A percentile compares a stretch with the other conserved stretches of the same genome.
Evolutionary conservation across 1,140 invertebrate species (phyloP).

Genomic region (Chionoecetes opilio): DNA sequence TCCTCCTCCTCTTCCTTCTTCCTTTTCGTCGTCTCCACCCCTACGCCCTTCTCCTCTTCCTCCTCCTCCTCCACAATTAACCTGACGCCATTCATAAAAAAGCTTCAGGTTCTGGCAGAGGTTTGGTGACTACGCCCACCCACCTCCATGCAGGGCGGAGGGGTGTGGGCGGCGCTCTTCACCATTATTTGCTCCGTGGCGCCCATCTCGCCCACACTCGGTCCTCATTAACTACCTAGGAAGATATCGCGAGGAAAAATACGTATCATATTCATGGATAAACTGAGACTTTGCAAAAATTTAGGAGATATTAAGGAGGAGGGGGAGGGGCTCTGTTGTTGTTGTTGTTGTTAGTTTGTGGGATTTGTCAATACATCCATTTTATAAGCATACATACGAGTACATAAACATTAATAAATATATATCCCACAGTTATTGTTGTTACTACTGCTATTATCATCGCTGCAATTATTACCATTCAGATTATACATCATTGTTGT

Average conservation of each 20-base stretch:
- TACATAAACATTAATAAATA: no score
- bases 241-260: background rate
- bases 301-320: no score
- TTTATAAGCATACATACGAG: no score
- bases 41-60: background rate
- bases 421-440: no score
- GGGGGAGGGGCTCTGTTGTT: no score
- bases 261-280: background rate
- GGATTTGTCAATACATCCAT: no score
- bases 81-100: slow-evolving; percentile 64
- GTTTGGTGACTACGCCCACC: slow-evolving; percentile 37
- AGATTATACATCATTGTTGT: no score
- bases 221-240: slow-evolving; percentile 3
- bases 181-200: slow-evolving; percentile 40
- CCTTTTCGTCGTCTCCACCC: no score
- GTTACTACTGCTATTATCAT: no score
- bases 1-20: background rate
- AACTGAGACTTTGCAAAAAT: background rate
- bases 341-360: no score
- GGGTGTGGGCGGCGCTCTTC: background rate
- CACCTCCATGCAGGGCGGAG: background rate
- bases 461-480: no score
- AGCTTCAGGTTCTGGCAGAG: slow-evolving; percentile 50
- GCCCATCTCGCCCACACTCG: slow-evolving; percentile 47
- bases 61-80: background rate